Percentiles rank a stretch among this genome's conserved stretches.
Evolutionary conservation across 2,113 vertebrate genomes (phyloP).

Genomic region (Serinus canaria): DNA sequence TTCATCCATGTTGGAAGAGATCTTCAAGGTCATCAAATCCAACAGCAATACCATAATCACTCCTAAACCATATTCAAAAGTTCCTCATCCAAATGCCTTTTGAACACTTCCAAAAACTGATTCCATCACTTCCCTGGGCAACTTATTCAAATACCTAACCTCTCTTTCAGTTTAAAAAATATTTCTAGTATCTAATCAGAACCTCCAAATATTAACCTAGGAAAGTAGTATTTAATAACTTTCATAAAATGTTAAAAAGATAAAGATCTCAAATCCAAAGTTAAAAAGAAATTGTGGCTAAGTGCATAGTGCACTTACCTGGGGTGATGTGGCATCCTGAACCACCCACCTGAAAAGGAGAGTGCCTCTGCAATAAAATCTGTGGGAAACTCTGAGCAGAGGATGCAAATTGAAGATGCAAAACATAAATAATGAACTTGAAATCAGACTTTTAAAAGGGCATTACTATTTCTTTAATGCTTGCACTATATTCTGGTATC

Average conservation of each 20-base stretch:
- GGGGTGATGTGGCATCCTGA: background rate
- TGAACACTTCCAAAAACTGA: background rate
- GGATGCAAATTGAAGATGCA: background rate
- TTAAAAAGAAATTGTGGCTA: background rate
- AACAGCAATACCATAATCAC: background rate
- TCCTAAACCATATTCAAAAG: background rate
- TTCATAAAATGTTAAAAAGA: background rate
- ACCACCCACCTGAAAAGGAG: background rate
- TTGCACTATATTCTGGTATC: background rate
- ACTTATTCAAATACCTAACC: background rate
- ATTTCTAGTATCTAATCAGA: background rate
- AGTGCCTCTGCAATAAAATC: background rate
- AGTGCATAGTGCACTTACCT: background rate
- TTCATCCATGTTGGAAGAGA: background rate
- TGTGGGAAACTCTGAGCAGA: background rate
- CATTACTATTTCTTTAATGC: background rate
- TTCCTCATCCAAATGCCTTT: background rate
- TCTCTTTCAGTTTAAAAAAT: background rate
- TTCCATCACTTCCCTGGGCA: background rate
- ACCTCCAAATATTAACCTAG: background rate
- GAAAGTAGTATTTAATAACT: background rate
- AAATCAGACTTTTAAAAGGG: background rate
- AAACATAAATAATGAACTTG: background rate
- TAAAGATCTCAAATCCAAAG: background rate
- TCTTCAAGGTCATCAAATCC: background rate